Evolutionary conservation across 2,888 invertebrate species (phyloP).

Genomic region (Sylvicola fuscatus): DNA sequence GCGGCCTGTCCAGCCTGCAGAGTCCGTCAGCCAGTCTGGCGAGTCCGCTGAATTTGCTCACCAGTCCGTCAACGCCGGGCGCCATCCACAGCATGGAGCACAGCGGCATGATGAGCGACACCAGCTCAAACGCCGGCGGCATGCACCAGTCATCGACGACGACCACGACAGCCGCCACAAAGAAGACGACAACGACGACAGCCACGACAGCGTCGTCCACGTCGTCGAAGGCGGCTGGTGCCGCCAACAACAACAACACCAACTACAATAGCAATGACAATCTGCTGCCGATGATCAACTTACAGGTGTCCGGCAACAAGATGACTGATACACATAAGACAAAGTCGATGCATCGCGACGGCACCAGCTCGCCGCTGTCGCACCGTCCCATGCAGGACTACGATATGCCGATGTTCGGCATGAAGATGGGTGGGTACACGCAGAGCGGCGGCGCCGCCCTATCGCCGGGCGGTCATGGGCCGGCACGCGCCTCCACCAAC

Average conservation of each 20-base stretch:
- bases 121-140: not conserved
- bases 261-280: not conserved
- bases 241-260: not conserved
- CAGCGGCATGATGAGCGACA: slow-evolving; percentile 2
- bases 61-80: slow-evolving; percentile 32
- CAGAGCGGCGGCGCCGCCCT: slow-evolving; percentile 4
- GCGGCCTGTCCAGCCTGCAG: slow-evolving; percentile 45
- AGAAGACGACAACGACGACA: slow-evolving; percentile 1
- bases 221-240: not conserved
- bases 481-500: too few species aligned
- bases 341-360: not conserved
- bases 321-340: not conserved
- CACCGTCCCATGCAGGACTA: not conserved
- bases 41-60: slow-evolving; percentile 54
- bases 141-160: not conserved
- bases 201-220: not conserved
- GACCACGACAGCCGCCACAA: not conserved
- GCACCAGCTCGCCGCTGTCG: not conserved
- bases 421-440: slow-evolving; percentile 3
- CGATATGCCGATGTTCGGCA: too few species aligned
- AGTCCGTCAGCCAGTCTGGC: slow-evolving; percentile 53
- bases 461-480: not conserved
- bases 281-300: not conserved
- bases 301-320: not conserved
- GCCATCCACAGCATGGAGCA: slow-evolving; percentile 6